These are phyloP conservation scores for Metalampra italica DNA, from an alignment of 2,888 invertebrate species.

Conservation along the genomic window DNA sequence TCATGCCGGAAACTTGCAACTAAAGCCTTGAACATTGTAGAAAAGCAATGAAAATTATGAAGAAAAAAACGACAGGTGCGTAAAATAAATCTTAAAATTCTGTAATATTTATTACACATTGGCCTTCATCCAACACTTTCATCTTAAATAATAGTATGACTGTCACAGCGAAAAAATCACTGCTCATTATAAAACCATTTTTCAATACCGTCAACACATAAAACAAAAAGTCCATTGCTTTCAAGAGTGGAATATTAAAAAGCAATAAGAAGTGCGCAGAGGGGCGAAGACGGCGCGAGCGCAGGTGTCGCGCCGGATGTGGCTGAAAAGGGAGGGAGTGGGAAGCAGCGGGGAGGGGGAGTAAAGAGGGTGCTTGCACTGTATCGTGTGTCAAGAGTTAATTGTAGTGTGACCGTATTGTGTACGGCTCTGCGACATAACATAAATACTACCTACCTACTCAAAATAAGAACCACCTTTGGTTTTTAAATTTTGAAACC, in stretches of 20 bases:
- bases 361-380: slow-evolving; percentile 37
- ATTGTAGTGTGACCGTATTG: slow-evolving; percentile 9
- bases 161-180: background rate
- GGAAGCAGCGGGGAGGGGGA: slow-evolving; percentile 5
- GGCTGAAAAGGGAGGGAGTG: slow-evolving; percentile 42
- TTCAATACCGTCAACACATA: slow-evolving; percentile 51
- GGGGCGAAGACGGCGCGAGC: slow-evolving; percentile 35
- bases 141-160: background rate
- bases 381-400: slow-evolving; percentile 22
- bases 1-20: no score
- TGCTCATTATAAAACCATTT: slow-evolving; percentile 28
- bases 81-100: background rate
- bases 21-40: no score
- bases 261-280: slow-evolving; percentile 50
- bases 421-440: background rate
- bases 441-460: no score
- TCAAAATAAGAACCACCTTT: no score
- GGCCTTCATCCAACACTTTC: background rate
- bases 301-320: slow-evolving; percentile 74
- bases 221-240: slow-evolving; percentile 61
- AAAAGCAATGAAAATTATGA: no score
- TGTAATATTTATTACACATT: background rate
- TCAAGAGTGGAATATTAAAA: slow-evolving; percentile 62
- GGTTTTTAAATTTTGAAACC: no score
- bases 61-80: background rate